Percentiles rank a stretch among this genome's conserved stretches.
phyloP scores from a whole-genome alignment of 2,113 vertebrate genomes.

The Suncus etruscus region DNA sequence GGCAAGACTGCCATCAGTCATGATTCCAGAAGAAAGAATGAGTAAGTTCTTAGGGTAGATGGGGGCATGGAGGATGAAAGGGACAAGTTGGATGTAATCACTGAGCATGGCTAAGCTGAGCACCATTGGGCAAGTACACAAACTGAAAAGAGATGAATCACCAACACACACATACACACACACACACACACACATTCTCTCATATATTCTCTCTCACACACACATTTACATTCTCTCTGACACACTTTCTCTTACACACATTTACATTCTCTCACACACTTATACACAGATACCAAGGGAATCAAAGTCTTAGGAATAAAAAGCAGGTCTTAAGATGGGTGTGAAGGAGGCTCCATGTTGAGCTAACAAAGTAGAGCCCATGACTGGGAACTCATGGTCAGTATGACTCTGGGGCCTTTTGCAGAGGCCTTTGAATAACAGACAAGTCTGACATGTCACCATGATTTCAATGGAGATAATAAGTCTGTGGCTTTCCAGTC shows the following conservation, averaged over 20 bases:
- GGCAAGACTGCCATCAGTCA: background rate
- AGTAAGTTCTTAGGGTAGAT: background rate
- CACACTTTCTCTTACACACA: too few relatives aligned
- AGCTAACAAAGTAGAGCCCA: background rate
- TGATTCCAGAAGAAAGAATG: too few relatives aligned
- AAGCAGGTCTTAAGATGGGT: background rate
- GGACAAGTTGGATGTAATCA: background rate
- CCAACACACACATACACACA: background rate
- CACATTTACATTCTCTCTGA: too few relatives aligned
- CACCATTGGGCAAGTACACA: background rate
- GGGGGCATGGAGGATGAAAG: background rate
- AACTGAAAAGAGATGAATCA: background rate
- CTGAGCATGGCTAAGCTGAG: background rate
- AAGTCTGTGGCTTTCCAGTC: background rate
- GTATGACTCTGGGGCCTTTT: background rate
- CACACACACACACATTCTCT: too few relatives aligned
- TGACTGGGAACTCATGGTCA: background rate
- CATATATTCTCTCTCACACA: too few relatives aligned
- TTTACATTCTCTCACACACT: too few relatives aligned
- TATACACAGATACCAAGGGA: background rate
- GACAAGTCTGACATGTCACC: background rate
- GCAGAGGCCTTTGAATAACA: background rate
- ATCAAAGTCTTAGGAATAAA: background rate
- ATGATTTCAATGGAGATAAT: slow-evolving; percentile 15
- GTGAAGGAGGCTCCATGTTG: background rate